A percentile compares a stretch with the other conserved stretches of the same genome.
phyloP scores from a whole-genome alignment of 1,140 invertebrate genomes.

The Ostrea edulis region DNA sequence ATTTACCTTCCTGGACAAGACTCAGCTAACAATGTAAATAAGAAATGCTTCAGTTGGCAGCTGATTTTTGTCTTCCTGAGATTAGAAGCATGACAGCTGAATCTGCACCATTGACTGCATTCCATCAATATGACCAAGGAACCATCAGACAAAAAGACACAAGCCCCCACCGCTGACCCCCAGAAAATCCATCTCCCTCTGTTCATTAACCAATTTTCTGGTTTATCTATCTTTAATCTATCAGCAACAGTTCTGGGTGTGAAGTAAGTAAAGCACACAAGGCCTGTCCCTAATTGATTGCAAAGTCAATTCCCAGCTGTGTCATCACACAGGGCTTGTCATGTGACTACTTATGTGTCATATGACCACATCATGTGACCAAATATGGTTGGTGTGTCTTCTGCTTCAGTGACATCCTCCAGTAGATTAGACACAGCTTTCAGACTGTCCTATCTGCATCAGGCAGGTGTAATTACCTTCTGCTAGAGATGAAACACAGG shows the following conservation, averaged over 20 bases:
- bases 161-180: conserved; percentile 18
- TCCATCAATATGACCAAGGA: conserved; percentile 22
- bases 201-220: conserved; percentile 48
- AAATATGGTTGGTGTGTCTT: conserved; percentile 40
- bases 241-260: conserved; percentile 29
- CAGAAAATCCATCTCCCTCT: conserved; percentile 28
- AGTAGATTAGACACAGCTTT: conserved; percentile 25
- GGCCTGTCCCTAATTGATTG: conserved; percentile 38
- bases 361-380: conserved; percentile 47
- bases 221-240: conserved; percentile 40
- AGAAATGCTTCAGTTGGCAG: conserved; percentile 36
- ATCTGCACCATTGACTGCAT: conserved; percentile 31
- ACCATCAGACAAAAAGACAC: conserved; percentile 35
- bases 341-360: conserved; percentile 40
- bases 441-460: conserved; percentile 39
- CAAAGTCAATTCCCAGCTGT: conserved; percentile 44
- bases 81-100: conserved; percentile 25
- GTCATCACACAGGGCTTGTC: conserved; percentile 43
- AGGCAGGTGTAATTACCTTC: conserved; percentile 40
- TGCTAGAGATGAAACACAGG: conserved; percentile 34
- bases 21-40: conserved; percentile 32
- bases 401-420: conserved; percentile 37
- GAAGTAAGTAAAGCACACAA: conserved; percentile 35
- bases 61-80: conserved; percentile 34
- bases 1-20: conserved; percentile 34